Evolutionary conservation across 2,113 vertebrate species (phyloP).

Genomic region (Morphnarchus princeps): DNA sequence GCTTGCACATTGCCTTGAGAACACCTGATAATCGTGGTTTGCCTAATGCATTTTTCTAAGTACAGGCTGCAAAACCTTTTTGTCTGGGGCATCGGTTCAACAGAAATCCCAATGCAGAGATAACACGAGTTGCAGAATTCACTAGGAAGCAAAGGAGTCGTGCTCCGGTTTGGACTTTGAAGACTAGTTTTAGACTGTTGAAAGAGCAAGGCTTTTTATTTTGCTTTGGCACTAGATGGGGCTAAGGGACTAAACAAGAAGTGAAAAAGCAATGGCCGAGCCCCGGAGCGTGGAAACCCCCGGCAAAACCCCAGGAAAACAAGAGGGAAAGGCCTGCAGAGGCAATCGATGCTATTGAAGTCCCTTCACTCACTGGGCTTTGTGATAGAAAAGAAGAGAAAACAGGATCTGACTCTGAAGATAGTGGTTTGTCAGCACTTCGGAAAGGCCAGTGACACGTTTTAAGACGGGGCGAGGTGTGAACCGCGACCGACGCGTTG

Average conservation of each 20-base stretch:
- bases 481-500: fast-evolving
- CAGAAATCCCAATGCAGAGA: not conserved
- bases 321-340: not conserved
- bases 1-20: not conserved
- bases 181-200: not conserved
- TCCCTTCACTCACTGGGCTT: fast-evolving
- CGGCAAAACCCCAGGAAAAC: not conserved
- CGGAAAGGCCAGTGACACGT: fast-evolving
- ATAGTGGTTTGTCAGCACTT: not conserved
- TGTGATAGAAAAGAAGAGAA: not conserved
- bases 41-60: not conserved
- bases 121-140: not conserved
- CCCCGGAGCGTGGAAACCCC: not conserved
- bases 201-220: not conserved
- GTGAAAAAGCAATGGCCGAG: not conserved
- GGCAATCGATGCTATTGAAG: not conserved
- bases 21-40: fast-evolving
- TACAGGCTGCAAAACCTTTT: not conserved
- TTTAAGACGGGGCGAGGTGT: not conserved
- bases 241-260: not conserved
- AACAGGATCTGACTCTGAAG: not conserved
- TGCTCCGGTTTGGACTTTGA: not conserved
- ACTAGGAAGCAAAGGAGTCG: fast-evolving
- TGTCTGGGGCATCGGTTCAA: not conserved
- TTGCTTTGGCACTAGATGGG: conserved; percentile 44